These are phyloP conservation scores for Tinamus guttatus DNA, from an alignment of 2,113 vertebrate species.

Conservation along the genomic window DNA sequence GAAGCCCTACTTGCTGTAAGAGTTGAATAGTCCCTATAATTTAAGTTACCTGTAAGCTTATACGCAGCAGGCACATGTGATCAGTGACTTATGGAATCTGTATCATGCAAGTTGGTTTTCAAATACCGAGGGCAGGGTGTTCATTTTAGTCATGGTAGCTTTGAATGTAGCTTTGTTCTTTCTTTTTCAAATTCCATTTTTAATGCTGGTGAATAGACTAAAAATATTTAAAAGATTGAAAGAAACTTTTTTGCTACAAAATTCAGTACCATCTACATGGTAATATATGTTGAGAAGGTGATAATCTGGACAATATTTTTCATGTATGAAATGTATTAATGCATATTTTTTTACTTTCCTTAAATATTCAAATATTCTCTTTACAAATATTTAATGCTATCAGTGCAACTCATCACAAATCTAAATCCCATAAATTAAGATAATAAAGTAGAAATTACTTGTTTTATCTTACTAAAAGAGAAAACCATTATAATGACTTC, in stretches of 20 bases:
- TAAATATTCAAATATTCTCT: not conserved
- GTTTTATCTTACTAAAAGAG: not conserved
- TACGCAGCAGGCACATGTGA: accelerated
- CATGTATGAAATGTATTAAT: not conserved
- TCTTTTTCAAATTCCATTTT: not conserved
- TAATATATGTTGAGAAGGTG: not conserved
- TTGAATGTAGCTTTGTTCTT: not conserved
- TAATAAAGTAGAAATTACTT: not conserved
- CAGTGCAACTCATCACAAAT: not conserved
- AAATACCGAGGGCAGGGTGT: not conserved
- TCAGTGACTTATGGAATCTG: not conserved
- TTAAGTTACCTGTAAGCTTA: not conserved
- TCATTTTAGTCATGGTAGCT: not conserved
- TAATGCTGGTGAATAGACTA: not conserved
- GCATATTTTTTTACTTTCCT: accelerated
- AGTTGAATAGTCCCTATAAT: not conserved
- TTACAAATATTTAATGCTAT: not conserved
- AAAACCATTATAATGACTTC: not conserved
- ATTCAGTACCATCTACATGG: not conserved
- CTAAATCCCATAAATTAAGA: not conserved
- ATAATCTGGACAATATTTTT: not conserved
- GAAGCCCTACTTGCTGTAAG: not conserved
- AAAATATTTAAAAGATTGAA: not conserved
- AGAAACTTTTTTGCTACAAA: not conserved
- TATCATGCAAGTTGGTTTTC: not conserved